Evolutionary conservation across 1,140 invertebrate species (phyloP).

Genomic region (Acyrthosiphon pisum): DNA sequence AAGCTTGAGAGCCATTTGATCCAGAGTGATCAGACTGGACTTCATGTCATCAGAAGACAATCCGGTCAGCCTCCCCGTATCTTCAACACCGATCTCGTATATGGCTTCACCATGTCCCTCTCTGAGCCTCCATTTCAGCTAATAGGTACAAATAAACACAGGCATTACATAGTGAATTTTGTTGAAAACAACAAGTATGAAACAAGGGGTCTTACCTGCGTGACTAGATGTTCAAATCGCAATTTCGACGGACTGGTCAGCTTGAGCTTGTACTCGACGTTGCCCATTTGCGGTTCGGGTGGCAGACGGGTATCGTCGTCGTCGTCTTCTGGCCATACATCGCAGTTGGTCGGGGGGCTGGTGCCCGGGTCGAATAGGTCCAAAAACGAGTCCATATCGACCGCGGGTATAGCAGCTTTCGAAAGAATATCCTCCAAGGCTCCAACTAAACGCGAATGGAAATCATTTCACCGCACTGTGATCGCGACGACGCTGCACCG

Average conservation of each 20-base stretch:
- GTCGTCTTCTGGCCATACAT: slow-evolving; percentile 62
- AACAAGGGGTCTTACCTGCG: slow-evolving; percentile 70
- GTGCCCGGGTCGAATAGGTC: slow-evolving; percentile 76
- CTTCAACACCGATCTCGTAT: slow-evolving; percentile 95
- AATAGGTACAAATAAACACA: neutral
- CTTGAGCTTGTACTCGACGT: slow-evolving; percentile 93
- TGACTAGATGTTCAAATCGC: slow-evolving; percentile 87
- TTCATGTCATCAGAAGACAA: slow-evolving; percentile 80
- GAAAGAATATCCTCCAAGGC: no score
- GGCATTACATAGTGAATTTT: neutral
- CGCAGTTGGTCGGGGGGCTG: slow-evolving; percentile 61
- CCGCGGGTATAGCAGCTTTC: neutral
- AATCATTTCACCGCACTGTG: neutral
- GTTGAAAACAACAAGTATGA: neutral
- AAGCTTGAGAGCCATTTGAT: slow-evolving; percentile 84
- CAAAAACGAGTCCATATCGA: slow-evolving; percentile 77
- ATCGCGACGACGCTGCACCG: neutral
- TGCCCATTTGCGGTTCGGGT: slow-evolving; percentile 88
- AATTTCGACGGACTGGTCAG: slow-evolving; percentile 82
- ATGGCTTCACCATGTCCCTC: slow-evolving; percentile 93
- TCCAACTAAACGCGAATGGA: neutral
- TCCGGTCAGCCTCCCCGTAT: slow-evolving; percentile 86
- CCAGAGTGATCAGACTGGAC: slow-evolving; percentile 80
- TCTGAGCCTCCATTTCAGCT: slow-evolving; percentile 87
- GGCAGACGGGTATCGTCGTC: slow-evolving; percentile 68